These are phyloP conservation scores for Cerastis rubricosa DNA, from an alignment of 2,888 invertebrate genomes.

Conservation along the genomic window DNA sequence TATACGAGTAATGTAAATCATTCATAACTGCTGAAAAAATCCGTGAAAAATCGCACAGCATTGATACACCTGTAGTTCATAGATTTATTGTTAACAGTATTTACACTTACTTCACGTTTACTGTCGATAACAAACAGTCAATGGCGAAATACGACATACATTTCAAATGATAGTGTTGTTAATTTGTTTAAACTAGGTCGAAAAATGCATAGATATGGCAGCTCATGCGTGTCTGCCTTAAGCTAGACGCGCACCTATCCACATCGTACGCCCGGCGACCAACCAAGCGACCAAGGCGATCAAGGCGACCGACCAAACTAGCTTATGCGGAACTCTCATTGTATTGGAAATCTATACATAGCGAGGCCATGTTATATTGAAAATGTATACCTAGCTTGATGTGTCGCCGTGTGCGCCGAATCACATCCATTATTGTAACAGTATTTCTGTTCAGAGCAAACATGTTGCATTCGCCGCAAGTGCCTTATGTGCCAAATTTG, in stretches of 20 bases:
- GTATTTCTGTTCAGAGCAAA: no score
- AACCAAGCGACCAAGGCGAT: no score
- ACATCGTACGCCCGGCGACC: no score
- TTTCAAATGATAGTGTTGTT: conserved; percentile 46
- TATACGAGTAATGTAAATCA: neutral
- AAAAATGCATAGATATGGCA: conserved; percentile 38
- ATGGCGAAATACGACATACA: conserved; percentile 54
- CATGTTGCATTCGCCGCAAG: no score
- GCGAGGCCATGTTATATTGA: no score
- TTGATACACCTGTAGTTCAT: conserved; percentile 4
- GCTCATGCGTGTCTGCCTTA: neutral
- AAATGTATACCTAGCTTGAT: no score
- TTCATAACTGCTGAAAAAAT: neutral
- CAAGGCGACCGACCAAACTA: no score
- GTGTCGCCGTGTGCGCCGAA: no score
- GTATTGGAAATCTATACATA: no score
- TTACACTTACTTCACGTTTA: neutral
- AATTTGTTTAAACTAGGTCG: conserved; percentile 50
- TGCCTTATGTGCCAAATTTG: neutral
- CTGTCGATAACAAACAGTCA: conserved; percentile 27
- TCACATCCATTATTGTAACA: no score
- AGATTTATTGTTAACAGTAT: conserved; percentile 19
- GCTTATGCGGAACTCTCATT: no score
- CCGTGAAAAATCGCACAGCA: conserved; percentile 8
- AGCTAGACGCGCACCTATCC: neutral